A percentile compares a stretch with the other conserved stretches of the same genome.
phyloP scores from a whole-genome alignment of 2,888 invertebrate species.

The Aspidapion aeneum region DNA sequence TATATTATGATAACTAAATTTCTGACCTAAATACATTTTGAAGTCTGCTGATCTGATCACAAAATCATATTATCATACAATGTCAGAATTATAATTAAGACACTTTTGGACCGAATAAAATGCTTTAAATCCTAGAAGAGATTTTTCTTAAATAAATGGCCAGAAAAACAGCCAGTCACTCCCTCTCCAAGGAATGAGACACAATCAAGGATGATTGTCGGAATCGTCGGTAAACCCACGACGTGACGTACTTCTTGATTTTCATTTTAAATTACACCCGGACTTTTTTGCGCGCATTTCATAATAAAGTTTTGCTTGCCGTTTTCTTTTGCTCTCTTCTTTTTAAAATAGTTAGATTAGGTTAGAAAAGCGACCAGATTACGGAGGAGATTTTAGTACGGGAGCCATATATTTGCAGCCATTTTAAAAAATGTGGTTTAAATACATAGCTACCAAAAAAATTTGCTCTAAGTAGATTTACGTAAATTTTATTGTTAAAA shows the following conservation, averaged over 20 bases:
- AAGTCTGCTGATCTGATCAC: too few relatives aligned
- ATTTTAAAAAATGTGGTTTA: too few relatives aligned
- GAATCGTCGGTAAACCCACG: background rate
- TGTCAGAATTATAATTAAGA: too few relatives aligned
- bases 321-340: too few relatives aligned
- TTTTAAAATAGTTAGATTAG: background rate
- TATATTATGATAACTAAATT: too few relatives aligned
- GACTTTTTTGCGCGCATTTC: background rate
- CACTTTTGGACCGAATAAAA: too few relatives aligned
- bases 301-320: conserved; percentile 3
- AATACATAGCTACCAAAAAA: too few relatives aligned
- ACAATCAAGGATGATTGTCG: background rate
- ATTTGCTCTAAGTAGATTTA: too few relatives aligned
- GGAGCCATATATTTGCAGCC: too few relatives aligned
- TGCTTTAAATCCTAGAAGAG: background rate
- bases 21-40: too few relatives aligned
- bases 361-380: background rate
- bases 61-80: too few relatives aligned
- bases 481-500: too few relatives aligned
- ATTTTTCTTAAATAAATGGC: background rate
- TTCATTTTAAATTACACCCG: conserved; percentile 1
- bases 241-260: conserved; percentile 3
- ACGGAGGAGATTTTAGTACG: background rate
- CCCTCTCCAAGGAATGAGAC: background rate
- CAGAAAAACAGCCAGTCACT: background rate